These are phyloP conservation scores for Tetragnatha montana DNA, from an alignment of 2,888 invertebrate species.

Conservation along the genomic window DNA sequence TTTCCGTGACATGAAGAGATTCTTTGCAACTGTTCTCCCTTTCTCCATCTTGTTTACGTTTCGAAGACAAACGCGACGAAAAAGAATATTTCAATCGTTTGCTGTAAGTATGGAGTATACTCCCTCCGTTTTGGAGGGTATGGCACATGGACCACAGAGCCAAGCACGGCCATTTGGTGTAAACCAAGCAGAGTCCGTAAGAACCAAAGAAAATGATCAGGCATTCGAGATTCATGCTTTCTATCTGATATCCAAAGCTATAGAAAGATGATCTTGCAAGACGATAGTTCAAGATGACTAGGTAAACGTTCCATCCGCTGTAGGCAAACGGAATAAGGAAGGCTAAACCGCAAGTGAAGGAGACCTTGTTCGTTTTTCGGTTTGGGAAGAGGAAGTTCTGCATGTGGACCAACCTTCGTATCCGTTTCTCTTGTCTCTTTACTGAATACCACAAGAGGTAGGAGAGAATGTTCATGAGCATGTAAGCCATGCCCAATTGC, in stretches of 20 bases:
- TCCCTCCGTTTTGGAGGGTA: neutral
- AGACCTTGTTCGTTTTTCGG: neutral
- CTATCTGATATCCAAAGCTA: neutral
- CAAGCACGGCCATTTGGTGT: neutral
- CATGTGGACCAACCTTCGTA: neutral
- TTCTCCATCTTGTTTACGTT: neutral
- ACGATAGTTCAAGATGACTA: neutral
- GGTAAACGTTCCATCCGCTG: neutral
- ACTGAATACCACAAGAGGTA: neutral
- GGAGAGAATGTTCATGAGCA: neutral
- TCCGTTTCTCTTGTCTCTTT: neutral
- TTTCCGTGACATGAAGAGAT: no score
- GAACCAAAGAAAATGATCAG: neutral
- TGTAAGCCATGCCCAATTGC: neutral
- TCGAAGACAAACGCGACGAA: neutral
- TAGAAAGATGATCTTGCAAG: neutral
- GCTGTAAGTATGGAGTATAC: neutral
- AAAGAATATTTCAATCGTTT: neutral
- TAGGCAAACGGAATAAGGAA: neutral
- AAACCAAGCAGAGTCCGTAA: neutral
- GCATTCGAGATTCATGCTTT: neutral
- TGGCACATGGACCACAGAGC: neutral
- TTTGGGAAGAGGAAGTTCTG: neutral
- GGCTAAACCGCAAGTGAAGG: neutral
- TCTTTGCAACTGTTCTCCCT: no score